Conservation (phyloP, 1,140 invertebrate species). For the Dendroctonus valens region DNA sequence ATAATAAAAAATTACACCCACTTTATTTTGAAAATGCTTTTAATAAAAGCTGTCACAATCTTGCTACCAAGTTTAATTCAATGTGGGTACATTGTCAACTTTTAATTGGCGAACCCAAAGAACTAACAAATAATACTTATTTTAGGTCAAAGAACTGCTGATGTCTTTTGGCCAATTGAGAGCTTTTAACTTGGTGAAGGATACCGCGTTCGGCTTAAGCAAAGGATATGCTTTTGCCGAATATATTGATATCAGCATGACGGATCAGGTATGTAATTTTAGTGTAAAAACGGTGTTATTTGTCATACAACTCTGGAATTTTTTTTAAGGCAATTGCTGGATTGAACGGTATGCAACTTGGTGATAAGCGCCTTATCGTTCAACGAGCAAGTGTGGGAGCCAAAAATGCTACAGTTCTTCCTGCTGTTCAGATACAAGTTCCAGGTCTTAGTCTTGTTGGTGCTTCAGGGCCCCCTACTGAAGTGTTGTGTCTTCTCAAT, state of each 20-base stretch:
- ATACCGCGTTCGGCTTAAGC: constrained; percentile 93
- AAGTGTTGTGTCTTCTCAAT: constrained; percentile 96
- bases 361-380: constrained; percentile 98
- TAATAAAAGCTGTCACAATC: not conserved
- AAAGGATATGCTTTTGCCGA: constrained; percentile 99
- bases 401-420: constrained; percentile 79
- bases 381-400: constrained; percentile 94
- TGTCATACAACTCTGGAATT: not conserved
- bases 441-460: constrained; percentile 90
- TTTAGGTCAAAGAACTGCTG: constrained; percentile 92
- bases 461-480: constrained; percentile 88
- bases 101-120: not conserved
- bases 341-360: constrained; percentile 98
- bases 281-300: not conserved
- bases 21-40: not conserved
- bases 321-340: constrained; percentile 89
- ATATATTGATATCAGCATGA: constrained; percentile 96
- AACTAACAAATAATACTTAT: constrained; percentile 7
- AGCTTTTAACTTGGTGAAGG: constrained; percentile 98
- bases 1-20: too few species aligned
- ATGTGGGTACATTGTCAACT: constrained; percentile 23
- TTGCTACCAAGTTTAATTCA: constrained; percentile 16
- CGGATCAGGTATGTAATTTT: constrained; percentile 78
- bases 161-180: constrained; percentile 96
- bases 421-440: constrained; percentile 85